Base-by-base conservation (phyloP, 2,113 vertebrate genomes). In the Dicaeum eximium region DNA sequence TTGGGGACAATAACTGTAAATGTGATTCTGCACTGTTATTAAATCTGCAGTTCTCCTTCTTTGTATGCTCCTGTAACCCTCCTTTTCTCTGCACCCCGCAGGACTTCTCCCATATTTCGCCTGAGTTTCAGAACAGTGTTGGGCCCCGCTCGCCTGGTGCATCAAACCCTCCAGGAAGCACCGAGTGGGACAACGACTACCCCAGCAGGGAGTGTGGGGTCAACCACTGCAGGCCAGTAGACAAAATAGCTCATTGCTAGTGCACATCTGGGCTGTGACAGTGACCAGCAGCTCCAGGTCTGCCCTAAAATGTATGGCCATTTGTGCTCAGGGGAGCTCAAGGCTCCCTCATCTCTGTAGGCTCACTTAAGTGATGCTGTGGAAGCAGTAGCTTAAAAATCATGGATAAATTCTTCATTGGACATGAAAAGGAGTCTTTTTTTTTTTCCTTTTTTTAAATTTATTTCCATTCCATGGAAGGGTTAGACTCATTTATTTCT, bases 171-270 rank as follows among this genome's bases (percentile, higher is more conserved):
- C 96, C 98, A 19, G 98, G 98, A 94, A 98, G 98, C 81, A 98
- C 98, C 42, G 99, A 99, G 93, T 99, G 99, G 99, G 99, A 99
- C 96, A 97, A 71, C 95, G 99, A 99, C 89, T 99, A 99, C 98
- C 98, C 99, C 97, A 99, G 98, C 97, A 98, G 98, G 96, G 99
- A 99, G 97, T 99, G 99, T 80, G 98, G 99, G 96, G 98, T 99
- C 96, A 99, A 98, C 98, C 98, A 99, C 97, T 99, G 99, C 99
- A 99, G 99, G 99, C 99, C 80, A 97, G 98, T 97, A 96, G 58
- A 84, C 79, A 92, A 64, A 94, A 31, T 0, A 80, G n/a, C 44
- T 58, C 53, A 6, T 22, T 82, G 35, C 70, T 72, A 15, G 21
- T 13, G 37, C 30, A 2, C 33, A 9, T 7, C 69, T 74, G 57